These are phyloP conservation scores for Pedionomus torquatus DNA, from an alignment of 2,113 vertebrate species.

Conservation along the genomic window DNA sequence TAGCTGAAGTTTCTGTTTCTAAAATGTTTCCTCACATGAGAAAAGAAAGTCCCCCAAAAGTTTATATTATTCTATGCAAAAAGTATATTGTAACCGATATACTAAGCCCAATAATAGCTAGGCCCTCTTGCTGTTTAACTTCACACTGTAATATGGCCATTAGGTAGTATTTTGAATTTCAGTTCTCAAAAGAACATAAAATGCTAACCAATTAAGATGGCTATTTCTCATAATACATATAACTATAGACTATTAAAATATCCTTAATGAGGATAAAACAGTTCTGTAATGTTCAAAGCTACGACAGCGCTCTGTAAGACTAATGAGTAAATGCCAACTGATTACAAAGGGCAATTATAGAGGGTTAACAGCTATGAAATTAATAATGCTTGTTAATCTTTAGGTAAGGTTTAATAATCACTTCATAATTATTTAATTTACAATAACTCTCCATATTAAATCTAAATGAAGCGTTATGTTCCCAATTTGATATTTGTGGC, in stretches of 20 bases:
- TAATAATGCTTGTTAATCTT: slow-evolving; percentile 42
- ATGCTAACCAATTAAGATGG: slow-evolving; percentile 29
- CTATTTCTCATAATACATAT: slow-evolving; percentile 52
- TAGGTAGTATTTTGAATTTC: neutral
- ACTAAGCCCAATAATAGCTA: neutral
- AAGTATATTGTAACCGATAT: neutral
- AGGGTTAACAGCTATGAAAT: slow-evolving; percentile 26
- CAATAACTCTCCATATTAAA: neutral
- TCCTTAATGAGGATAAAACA: slow-evolving; percentile 23
- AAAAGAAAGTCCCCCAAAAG: neutral
- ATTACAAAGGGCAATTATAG: slow-evolving; percentile 41
- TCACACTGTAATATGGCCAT: neutral
- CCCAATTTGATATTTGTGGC: neutral
- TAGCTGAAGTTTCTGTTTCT: neutral
- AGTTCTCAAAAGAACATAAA: neutral
- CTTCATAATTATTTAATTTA: slow-evolving; percentile 45
- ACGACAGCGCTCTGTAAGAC: neutral
- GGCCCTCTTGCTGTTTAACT: neutral
- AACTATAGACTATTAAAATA: slow-evolving; percentile 61
- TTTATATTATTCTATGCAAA: neutral
- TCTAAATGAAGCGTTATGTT: slow-evolving; percentile 17
- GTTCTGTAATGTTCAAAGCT: neutral
- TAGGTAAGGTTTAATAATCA: slow-evolving; percentile 52
- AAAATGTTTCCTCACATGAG: neutral
- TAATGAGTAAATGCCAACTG: slow-evolving; percentile 43